phyloP scores from a whole-genome alignment of 2,888 invertebrate species.

The Pseudanteris insignis region DNA sequence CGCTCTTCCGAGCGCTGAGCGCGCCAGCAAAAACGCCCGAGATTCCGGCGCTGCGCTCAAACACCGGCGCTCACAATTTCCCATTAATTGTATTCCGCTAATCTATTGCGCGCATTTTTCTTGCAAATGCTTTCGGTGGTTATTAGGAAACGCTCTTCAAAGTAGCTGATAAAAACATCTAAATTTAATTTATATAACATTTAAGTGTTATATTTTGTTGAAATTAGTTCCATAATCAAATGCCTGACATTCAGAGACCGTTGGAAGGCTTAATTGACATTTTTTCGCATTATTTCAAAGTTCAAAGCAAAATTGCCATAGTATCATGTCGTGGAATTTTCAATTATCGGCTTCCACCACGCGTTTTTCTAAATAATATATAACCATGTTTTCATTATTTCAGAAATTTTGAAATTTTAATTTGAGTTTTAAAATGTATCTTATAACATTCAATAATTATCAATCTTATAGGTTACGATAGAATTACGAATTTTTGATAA shows the following conservation, averaged over 20 bases:
- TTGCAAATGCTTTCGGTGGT: slow-evolving; percentile 4
- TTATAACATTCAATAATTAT: too few relatives aligned
- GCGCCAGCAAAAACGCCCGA: slow-evolving; percentile 8
- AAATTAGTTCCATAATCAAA: slow-evolving; percentile 11
- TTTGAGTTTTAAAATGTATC: too few relatives aligned
- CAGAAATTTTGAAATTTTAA: too few relatives aligned
- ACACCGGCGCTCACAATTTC: slow-evolving; percentile 19
- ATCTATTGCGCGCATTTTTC: slow-evolving; percentile 20
- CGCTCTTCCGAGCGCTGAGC: slow-evolving; percentile 4
- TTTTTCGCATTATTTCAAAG: slow-evolving; percentile 3
- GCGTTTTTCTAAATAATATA: too few relatives aligned
- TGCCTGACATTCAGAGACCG: slow-evolving; percentile 4
- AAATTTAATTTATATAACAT: slow-evolving; percentile 20
- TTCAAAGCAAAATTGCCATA: background rate
- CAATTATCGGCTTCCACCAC: too few relatives aligned
- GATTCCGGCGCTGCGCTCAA: slow-evolving; percentile 9
- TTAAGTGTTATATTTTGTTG: slow-evolving; percentile 26
- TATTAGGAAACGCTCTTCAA: slow-evolving; percentile 18
- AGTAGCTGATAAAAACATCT: slow-evolving; percentile 3
- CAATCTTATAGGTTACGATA: too few relatives aligned
- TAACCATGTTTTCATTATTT: too few relatives aligned
- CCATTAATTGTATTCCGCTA: slow-evolving; percentile 22
- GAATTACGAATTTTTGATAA: too few relatives aligned
- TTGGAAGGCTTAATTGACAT: slow-evolving; percentile 9
- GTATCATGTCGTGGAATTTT: too few relatives aligned